A percentile compares a stretch with the other conserved stretches of the same genome.
Conservation (phyloP, 2,113 vertebrate species). For the Garra rufa region DNA sequence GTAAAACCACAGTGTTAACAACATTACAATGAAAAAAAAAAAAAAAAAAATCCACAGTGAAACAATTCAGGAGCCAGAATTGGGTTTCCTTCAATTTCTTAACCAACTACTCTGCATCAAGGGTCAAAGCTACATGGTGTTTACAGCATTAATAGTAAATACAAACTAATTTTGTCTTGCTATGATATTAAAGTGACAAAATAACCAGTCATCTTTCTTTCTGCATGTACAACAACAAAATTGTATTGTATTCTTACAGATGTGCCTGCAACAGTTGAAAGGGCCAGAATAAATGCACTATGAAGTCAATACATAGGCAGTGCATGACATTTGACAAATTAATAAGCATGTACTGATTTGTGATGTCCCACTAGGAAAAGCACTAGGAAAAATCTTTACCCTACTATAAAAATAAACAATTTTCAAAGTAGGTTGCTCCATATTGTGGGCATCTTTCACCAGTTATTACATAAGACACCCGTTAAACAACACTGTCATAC, state of each 20-base stretch:
- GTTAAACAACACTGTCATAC: slow-evolving; percentile 19
- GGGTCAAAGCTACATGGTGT: slow-evolving; percentile 11
- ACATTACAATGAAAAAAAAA: background rate
- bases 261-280: slow-evolving; percentile 16
- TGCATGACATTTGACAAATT: slow-evolving; percentile 10
- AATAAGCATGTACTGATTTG: background rate
- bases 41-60: slow-evolving; percentile 44
- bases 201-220: background rate
- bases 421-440: background rate
- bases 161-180: background rate
- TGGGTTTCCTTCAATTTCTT: slow-evolving; percentile 40
- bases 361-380: no score
- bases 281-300: slow-evolving; percentile 26
- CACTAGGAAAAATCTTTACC: background rate
- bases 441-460: background rate
- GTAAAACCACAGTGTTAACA: slow-evolving; percentile 46
- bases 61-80: slow-evolving; percentile 34
- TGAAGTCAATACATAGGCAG: background rate
- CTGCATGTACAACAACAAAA: background rate
- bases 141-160: slow-evolving; percentile 29
- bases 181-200: background rate
- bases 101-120: background rate
- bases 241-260: background rate
- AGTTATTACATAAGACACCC: background rate
- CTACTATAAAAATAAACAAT: slow-evolving; percentile 9